Base-by-base conservation (phyloP, 2,113 vertebrate genomes). In the Nyctibius bracteatus region DNA sequence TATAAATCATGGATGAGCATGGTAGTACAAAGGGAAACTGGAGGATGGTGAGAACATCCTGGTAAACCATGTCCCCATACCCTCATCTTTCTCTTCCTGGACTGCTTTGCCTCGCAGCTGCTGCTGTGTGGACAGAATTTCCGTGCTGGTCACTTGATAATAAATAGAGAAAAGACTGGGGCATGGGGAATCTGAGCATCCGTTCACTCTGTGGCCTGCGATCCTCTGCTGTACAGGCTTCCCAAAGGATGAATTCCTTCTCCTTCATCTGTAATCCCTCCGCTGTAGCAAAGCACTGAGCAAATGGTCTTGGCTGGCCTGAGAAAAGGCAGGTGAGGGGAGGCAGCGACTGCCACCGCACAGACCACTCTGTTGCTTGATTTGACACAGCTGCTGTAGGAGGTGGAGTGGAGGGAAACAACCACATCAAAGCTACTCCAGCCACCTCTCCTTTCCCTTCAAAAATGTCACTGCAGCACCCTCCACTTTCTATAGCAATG, bases 401-500 rank as follows among this genome's bases (percentile, higher is more conserved):
- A 82, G 55, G 22, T 12, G 68, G 41, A 65, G 62, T 17, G 43
- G 46, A 95, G 68, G 24, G 61, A 10, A 75, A 54, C 73, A 46
- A 9, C 31, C 77, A 33, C 83, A 61, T 58, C 86, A 68, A 73
- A 97, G 71, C 58, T 88, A 72, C 94, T 79, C 65, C 23, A 81
- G 44, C 80, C 83, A 91, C 83, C 54, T 89, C 91, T 93, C 70
- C 54, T 82, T 75, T 62, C 77, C 93, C 46, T 92, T 95, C 81
- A 84, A 61, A 97, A 95, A 81, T 94, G 94, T 84, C 96, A 97
- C 78, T 43, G 73, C 13, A 0, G 90, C 94, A 95, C 89, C 35
- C 88, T 97, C 72, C 10, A 44, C 88, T 75, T 80, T 91, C 86
- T 90, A 65, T 43, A 94, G 86, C 94, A 94, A 95, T 94, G 96